Conservation (phyloP, 2,888 invertebrate species). For the Leptopilina myrica region DNA sequence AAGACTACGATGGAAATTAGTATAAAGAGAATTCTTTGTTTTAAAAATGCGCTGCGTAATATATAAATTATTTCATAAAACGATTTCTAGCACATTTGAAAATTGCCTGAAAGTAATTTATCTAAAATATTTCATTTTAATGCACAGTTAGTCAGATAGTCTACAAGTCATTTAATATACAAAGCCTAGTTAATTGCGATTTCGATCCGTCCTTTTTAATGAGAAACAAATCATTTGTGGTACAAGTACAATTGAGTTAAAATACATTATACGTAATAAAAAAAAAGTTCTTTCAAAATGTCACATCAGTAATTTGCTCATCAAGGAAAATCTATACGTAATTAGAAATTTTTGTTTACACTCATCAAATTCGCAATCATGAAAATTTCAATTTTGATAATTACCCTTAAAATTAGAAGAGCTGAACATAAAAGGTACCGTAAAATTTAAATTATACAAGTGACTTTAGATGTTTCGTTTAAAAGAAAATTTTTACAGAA, state of each 20-base stretch:
- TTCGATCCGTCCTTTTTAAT: conserved; percentile 33
- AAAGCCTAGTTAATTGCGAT: conserved; percentile 27
- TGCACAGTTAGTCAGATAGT: conserved; percentile 6
- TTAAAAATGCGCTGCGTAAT: conserved; percentile 21
- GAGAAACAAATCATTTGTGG: conserved; percentile 22
- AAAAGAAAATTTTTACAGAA: too few species aligned
- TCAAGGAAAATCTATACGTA: neutral
- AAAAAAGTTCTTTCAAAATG: conserved; percentile 11
- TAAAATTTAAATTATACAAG: neutral
- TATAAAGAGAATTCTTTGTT: conserved; percentile 1
- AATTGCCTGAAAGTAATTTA: conserved; percentile 17
- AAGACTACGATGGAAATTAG: conserved; percentile 71
- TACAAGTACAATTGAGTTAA: conserved; percentile 27
- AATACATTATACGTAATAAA: conserved; percentile 7
- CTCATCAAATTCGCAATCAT: neutral
- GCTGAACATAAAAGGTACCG: neutral
- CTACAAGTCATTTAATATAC: conserved; percentile 1
- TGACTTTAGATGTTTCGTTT: too few species aligned
- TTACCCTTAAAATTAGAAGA: neutral
- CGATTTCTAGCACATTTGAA: conserved; percentile 14
- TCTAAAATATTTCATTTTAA: conserved; percentile 16
- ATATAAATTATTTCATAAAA: conserved; percentile 24
- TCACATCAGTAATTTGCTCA: conserved; percentile 12
- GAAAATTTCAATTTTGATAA: neutral
- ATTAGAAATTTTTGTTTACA: neutral